Evolutionary conservation across 2,113 vertebrate species (phyloP), one percentile per base, ranked within the genome.

Genomic region (Psittacula cyanocephala): DNA sequence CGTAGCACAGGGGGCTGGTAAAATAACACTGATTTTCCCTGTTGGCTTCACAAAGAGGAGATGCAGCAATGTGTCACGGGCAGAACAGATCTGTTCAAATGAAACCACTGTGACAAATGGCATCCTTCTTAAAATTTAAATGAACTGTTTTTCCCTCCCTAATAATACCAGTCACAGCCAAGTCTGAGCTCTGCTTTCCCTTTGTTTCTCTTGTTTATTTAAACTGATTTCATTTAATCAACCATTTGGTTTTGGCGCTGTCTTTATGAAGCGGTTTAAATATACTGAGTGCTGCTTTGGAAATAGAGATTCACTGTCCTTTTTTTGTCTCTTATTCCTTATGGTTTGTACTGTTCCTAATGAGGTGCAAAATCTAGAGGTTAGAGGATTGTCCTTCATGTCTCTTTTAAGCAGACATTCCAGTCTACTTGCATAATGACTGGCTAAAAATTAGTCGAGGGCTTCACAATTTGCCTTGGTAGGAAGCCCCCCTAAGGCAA

Each of bases 201-300:
- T 81, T 96, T 95, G 80, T 90, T 93, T 94, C 76, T 91, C 78
- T 90, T 84, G 44, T 91, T 96, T 95, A 64, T 88, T 93, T 93
- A 93, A 94, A 95, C 53, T 91, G 69, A 92, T 93, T 93, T 93
- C 81, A 91, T 93, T 91, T 91, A 93, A 91, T 84, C 95, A 94
- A 39, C 80, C 62, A 76, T 89, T 94, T 89, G 62, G 28, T 90
- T 91, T 84, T 86, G 77, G 65, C 81, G 44, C 72, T 85, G 69
- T 76, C 90, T 76, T 62, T 76, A 57, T 65, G 80, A 90, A 81
- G 91, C 83, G 79, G 60, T 78, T 96, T 47, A 76, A 84, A 84
- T 49, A 22, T n/a, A n/a, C 12, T 47, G 55, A 88, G 55, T 52
- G 20, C 46, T 96, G 49, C 81, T 86, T 93, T n/a, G 27, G 72